Evolutionary conservation across 2,113 vertebrate genomes (phyloP), one percentile per base, ranked within the genome.

Genomic region (Apaloderma vittatum): DNA sequence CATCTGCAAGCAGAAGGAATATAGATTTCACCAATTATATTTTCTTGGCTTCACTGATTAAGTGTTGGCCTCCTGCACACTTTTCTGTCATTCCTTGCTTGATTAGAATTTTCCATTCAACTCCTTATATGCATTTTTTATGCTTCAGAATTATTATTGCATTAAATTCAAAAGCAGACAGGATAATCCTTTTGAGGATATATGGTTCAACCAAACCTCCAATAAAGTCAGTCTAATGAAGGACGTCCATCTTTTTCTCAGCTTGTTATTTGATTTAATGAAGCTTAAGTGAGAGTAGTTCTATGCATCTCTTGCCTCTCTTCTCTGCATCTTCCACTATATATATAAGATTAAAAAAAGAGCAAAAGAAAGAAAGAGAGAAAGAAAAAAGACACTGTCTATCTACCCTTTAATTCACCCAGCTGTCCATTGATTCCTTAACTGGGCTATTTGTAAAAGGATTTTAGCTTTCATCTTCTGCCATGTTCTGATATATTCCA

Each of bases 141-240:
- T 67, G 34, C 32, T 70, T 89, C 43, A 46, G 65, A 84, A 81
- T 89, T 91, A 94, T 89, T 88, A 89, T 30, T 84, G 9, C 65
- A 93, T 91, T 89, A 94, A 89, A 86, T 87, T 93, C 65, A 91
- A 94, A 91, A 65, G 45, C 22, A 87, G 68, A 71, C 13, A 74
- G 48, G 43, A 79, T 80, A 93, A 92, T 94, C 48, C 59, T 84
- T 95, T 90, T 90, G 43, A 91, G 46, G 37, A 40, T 43, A 49
- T 62, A 77, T 57, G 32, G 34, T 67, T 94, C 55, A 94, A 86
- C 46, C 22, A 91, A 80, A 86, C 12, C 17, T 77, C 23, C 86
- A 91, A 71, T 86, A 77, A 80, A 76, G 75, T 59, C 40, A 84
- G 23, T 59, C 48, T 67, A 37, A 92, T 55, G 40, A 91, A 89